Conservation (phyloP, 2,113 vertebrate species). For the Psilopsiagon aymara region DNA sequence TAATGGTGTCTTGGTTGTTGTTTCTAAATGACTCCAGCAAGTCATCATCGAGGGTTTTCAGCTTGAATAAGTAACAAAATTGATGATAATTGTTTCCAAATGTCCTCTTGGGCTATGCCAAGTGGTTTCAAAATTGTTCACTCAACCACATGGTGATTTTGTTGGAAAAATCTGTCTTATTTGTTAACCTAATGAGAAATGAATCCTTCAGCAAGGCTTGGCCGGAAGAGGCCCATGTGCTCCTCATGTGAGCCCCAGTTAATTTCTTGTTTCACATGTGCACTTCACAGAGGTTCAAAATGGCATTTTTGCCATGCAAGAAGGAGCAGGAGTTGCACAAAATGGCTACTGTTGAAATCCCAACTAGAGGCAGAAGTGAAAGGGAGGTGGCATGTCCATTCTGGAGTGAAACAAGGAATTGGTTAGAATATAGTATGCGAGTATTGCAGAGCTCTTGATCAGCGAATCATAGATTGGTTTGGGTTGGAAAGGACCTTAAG, state of each 20-base stretch:
- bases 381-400: accelerated
- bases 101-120: slow-evolving; percentile 48
- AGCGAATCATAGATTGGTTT: neutral
- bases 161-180: slow-evolving; percentile 42
- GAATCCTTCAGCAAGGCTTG: neutral
- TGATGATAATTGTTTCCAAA: slow-evolving; percentile 66
- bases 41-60: slow-evolving; percentile 50
- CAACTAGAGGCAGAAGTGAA: neutral
- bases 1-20: slow-evolving; percentile 3
- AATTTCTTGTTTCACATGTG: neutral
- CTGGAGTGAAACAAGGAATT: neutral
- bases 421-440: accelerated
- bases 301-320: neutral
- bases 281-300: neutral
- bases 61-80: slow-evolving; percentile 56
- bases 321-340: neutral
- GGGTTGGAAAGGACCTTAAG: neutral
- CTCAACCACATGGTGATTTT: slow-evolving; percentile 8
- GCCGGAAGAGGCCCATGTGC: neutral
- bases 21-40: slow-evolving; percentile 47
- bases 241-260: neutral
- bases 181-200: slow-evolving; percentile 30
- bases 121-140: slow-evolving; percentile 57
- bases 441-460: neutral
- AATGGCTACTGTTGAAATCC: neutral